A percentile compares a stretch with the other conserved stretches of the same genome.
These are phyloP conservation scores for Centruroides vittatus DNA, from an alignment of 1,140 invertebrate species.

Conservation along the genomic window DNA sequence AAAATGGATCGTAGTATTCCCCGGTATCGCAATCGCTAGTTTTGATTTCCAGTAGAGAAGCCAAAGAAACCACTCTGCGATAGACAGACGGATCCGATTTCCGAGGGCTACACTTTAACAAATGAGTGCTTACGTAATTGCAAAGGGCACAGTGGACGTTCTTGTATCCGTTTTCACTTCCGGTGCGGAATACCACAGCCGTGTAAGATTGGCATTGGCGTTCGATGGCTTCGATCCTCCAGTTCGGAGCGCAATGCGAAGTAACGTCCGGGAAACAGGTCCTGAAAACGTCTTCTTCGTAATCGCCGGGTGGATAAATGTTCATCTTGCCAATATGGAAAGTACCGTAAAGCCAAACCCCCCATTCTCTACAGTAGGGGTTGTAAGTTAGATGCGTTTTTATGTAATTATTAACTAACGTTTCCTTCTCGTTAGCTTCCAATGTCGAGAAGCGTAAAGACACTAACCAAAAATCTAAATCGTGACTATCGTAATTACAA, in stretches of 20 bases:
- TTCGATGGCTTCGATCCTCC: slow-evolving; percentile 1
- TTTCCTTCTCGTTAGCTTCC: neutral
- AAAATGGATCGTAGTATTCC: slow-evolving; percentile 38
- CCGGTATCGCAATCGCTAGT: slow-evolving; percentile 19
- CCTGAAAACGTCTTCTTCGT: neutral
- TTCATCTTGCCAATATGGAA: slow-evolving; percentile 6
- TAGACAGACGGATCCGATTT: slow-evolving; percentile 13
- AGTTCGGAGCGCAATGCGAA: neutral
- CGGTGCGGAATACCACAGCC: neutral
- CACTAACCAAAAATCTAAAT: slow-evolving; percentile 6
- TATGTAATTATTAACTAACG: neutral
- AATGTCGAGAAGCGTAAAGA: slow-evolving; percentile 3
- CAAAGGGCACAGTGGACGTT: slow-evolving; percentile 44
- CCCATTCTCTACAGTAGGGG: neutral
- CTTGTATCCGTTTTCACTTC: slow-evolving; percentile 9
- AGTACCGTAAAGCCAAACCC: slow-evolving; percentile 1
- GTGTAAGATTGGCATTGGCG: slow-evolving; percentile 9
- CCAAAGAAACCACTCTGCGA: slow-evolving; percentile 30
- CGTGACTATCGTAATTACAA: slow-evolving; percentile 33
- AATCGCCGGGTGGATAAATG: neutral
- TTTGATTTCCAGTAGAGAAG: slow-evolving; percentile 37
- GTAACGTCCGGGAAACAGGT: slow-evolving; percentile 1
- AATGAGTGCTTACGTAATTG: slow-evolving; percentile 30
- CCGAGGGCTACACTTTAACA: slow-evolving; percentile 24
- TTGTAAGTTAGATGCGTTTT: too few relatives aligned